Conservation (phyloP, 1,140 invertebrate genomes). For the Aphis craccivora region DNA sequence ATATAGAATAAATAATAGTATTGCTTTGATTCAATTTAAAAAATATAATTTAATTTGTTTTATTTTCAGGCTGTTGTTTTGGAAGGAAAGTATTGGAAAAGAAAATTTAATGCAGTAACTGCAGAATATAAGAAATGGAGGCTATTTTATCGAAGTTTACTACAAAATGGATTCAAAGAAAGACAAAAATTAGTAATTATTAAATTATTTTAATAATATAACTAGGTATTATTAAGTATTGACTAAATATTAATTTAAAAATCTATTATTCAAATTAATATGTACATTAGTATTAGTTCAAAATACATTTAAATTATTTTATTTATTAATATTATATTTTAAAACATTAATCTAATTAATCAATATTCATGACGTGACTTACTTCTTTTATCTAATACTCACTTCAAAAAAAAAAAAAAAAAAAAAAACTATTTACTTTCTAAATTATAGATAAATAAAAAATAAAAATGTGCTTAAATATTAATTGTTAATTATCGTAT, state of each 20-base stretch:
- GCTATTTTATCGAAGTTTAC: slow-evolving; percentile 88
- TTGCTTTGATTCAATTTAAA: slow-evolving; percentile 39
- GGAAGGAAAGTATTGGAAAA: slow-evolving; percentile 99
- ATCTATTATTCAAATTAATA: not conserved
- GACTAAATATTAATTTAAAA: not conserved
- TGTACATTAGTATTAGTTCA: not conserved
- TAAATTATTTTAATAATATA: slow-evolving; percentile 59
- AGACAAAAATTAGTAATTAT: slow-evolving; percentile 76
- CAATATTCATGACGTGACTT: not conserved
- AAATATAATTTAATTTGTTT: slow-evolving; percentile 37
- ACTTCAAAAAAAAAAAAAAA: not conserved
- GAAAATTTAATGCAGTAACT: slow-evolving; percentile 93
- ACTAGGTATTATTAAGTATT: not conserved
- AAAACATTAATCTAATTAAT: not conserved
- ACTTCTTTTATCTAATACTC: not conserved
- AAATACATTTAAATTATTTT: not conserved
- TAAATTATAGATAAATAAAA: not conserved
- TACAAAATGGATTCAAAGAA: slow-evolving; percentile 78
- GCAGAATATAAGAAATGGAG: slow-evolving; percentile 99
- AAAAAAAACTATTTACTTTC: not conserved
- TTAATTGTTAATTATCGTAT: not conserved
- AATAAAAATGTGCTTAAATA: not conserved
- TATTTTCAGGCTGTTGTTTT: slow-evolving; percentile 82
- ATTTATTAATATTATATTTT: not conserved
- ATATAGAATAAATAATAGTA: slow-evolving; percentile 62